These are phyloP conservation scores for Caranx melampygus DNA, from an alignment of 2,113 vertebrate genomes.

Conservation along the genomic window DNA sequence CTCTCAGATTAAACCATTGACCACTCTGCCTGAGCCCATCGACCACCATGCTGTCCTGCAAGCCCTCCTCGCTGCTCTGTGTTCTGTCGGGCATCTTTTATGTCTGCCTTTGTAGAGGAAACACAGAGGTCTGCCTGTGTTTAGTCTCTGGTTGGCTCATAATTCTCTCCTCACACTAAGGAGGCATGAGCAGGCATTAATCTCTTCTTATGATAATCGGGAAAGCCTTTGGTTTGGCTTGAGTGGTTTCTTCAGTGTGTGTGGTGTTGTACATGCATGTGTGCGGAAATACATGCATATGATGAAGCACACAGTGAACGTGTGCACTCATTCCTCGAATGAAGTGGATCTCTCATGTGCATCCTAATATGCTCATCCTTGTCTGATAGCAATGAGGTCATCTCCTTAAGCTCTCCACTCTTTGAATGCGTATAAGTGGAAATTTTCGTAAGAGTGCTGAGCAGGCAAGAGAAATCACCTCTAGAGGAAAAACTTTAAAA, in stretches of 20 bases:
- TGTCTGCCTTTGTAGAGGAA: slow-evolving; percentile 59
- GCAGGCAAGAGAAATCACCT: slow-evolving; percentile 24
- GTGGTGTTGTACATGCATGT: neutral
- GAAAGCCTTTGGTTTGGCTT: slow-evolving; percentile 39
- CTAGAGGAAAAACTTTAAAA: slow-evolving; percentile 38
- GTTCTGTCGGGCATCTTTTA: slow-evolving; percentile 43
- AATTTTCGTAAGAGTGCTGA: slow-evolving; percentile 28
- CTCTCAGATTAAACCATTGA: slow-evolving; percentile 76
- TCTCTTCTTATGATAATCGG: slow-evolving; percentile 53
- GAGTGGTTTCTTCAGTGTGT: slow-evolving; percentile 18
- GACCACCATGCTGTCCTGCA: slow-evolving; percentile 47
- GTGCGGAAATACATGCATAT: neutral
- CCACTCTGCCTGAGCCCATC: slow-evolving; percentile 66
- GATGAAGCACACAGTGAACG: neutral
- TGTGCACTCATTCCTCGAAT: slow-evolving; percentile 17
- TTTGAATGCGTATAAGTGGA: slow-evolving; percentile 54
- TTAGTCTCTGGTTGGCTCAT: slow-evolving; percentile 50
- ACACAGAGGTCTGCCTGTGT: slow-evolving; percentile 46
- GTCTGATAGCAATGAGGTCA: slow-evolving; percentile 59
- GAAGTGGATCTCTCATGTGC: slow-evolving; percentile 42
- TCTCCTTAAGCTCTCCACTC: slow-evolving; percentile 42
- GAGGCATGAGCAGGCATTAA: slow-evolving; percentile 46
- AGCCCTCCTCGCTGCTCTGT: slow-evolving; percentile 20
- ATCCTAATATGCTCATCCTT: slow-evolving; percentile 29
- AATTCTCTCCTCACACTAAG: slow-evolving; percentile 59